Percentiles rank a stretch among this genome's conserved stretches.
Conservation (phyloP, 2,888 invertebrate species). For the Helleia helle region DNA sequence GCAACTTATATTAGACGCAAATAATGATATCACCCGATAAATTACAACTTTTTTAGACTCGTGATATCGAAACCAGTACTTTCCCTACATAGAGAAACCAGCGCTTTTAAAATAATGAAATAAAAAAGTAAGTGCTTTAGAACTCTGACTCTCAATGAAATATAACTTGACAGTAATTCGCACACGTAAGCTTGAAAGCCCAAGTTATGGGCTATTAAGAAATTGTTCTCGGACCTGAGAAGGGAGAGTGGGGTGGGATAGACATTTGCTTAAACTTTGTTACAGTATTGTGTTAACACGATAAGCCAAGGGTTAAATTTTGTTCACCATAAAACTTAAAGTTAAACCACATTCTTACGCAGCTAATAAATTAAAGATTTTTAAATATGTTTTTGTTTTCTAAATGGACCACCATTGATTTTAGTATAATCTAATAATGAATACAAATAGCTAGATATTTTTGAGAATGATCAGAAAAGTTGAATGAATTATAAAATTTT, state of each 20-base stretch:
- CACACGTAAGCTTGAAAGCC: slow-evolving; percentile 47
- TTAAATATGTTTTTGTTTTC: neutral
- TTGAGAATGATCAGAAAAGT: too few relatives aligned
- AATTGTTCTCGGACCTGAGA: slow-evolving; percentile 50
- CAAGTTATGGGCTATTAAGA: slow-evolving; percentile 67
- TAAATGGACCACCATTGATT: too few relatives aligned
- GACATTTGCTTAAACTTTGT: slow-evolving; percentile 54
- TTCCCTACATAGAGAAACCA: too few relatives aligned
- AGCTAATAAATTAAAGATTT: neutral
- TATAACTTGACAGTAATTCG: slow-evolving; percentile 43
- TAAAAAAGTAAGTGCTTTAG: neutral
- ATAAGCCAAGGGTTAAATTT: slow-evolving; percentile 4
- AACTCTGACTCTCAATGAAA: neutral
- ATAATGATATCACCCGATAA: too few relatives aligned
- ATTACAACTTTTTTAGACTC: too few relatives aligned
- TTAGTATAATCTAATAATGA: too few relatives aligned
- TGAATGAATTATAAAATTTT: too few relatives aligned
- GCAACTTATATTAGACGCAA: too few relatives aligned
- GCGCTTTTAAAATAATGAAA: neutral
- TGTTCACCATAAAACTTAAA: neutral
- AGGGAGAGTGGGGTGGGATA: slow-evolving; percentile 17
- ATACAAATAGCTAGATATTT: too few relatives aligned
- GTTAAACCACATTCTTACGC: neutral
- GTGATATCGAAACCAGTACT: too few relatives aligned
- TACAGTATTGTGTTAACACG: slow-evolving; percentile 23